Evolutionary conservation across 2,113 vertebrate species (phyloP).

Genomic region (Centropus unirufus): DNA sequence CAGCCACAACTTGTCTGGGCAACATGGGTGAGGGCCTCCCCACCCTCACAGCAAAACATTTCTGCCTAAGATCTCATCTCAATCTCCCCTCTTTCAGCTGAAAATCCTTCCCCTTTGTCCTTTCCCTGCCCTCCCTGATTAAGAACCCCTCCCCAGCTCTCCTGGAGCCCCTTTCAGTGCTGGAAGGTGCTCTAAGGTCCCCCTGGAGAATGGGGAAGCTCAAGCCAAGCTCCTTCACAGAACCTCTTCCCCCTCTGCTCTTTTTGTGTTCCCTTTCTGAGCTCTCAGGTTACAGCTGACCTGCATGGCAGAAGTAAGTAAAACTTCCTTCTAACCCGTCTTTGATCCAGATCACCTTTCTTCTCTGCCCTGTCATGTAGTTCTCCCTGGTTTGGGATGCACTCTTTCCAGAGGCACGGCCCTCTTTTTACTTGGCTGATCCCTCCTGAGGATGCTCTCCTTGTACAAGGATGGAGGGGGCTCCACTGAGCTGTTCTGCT

Average conservation of each 20-base stretch:
- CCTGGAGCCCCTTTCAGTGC: no score
- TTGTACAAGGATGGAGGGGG: not conserved
- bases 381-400: not conserved
- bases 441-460: not conserved
- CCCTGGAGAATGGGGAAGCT: not conserved
- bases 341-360: not conserved
- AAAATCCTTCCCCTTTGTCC: no score
- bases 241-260: not conserved
- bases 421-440: not conserved
- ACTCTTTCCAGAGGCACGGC: fast-evolving
- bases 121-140: no score
- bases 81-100: no score
- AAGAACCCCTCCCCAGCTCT: no score
- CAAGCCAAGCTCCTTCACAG: not conserved
- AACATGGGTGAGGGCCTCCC: no score
- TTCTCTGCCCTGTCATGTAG: not conserved
- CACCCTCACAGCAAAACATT: no score
- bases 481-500: not conserved
- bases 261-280: not conserved
- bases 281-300: not conserved
- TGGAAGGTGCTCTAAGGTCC: no score
- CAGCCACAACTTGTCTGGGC: no score
- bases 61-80: no score
- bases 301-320: not conserved
- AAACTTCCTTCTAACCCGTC: not conserved